These are phyloP conservation scores for Andrena praecox DNA, from an alignment of 2,888 invertebrate genomes.

Conservation along the genomic window DNA sequence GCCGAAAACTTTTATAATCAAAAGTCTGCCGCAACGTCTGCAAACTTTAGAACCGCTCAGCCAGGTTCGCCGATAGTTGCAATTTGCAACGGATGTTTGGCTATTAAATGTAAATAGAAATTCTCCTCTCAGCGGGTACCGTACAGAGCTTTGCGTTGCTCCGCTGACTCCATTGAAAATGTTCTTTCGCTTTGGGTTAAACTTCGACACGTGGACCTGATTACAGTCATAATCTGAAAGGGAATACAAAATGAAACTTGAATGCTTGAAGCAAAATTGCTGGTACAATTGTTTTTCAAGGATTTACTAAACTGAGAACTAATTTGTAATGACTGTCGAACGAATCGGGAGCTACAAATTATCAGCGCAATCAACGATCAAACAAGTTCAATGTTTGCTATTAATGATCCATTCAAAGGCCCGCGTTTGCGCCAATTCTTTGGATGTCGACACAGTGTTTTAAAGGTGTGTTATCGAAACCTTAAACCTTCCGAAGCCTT, in stretches of 20 bases:
- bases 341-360: too few species aligned
- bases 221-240: not conserved
- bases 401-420: too few species aligned
- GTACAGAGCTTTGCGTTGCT: not conserved
- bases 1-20: slow-evolving; percentile 13
- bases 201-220: not conserved
- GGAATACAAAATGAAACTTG: not conserved
- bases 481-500: not conserved
- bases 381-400: too few species aligned
- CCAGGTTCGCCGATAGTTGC: too few species aligned
- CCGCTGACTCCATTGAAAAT: not conserved
- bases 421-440: too few species aligned
- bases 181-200: not conserved
- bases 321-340: too few species aligned
- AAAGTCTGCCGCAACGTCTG: not conserved
- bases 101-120: not conserved
- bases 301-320: too few species aligned
- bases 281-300: too few species aligned
- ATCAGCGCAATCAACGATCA: too few species aligned
- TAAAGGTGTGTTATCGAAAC: not conserved
- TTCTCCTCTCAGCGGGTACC: not conserved
- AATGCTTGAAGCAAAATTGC: not conserved
- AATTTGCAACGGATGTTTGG: not conserved
- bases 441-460: not conserved
- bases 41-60: not conserved